phyloP scores from a whole-genome alignment of 2,888 invertebrate species.

The Drosophila limbata region DNA sequence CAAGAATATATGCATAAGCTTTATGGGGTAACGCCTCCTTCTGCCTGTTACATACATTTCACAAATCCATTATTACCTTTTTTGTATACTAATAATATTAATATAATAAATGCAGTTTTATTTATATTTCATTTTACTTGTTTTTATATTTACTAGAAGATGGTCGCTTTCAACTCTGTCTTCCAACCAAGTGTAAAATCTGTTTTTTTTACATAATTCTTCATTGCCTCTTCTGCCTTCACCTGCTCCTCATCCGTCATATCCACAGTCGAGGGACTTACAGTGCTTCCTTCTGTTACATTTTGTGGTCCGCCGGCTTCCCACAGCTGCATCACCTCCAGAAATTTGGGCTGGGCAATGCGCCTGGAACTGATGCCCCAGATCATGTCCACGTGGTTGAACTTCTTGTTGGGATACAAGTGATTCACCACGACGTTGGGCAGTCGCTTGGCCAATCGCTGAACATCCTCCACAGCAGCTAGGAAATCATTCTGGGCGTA shows the following conservation, averaged over 20 bases:
- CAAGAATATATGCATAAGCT: no score
- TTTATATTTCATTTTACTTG: no score
- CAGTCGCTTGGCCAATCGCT: slow-evolving; percentile 58
- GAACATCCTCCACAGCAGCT: slow-evolving; percentile 84
- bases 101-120: no score
- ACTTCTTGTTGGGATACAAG: slow-evolving; percentile 63
- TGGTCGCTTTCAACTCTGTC: no score
- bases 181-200: no score
- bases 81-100: no score
- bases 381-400: slow-evolving; percentile 77
- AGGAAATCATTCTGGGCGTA: slow-evolving; percentile 87
- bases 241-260: not conserved
- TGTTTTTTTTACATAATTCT: not conserved
- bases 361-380: slow-evolving; percentile 65
- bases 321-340: slow-evolving; percentile 51
- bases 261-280: not conserved
- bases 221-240: not conserved
- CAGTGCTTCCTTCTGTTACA: not conserved
- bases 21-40: no score
- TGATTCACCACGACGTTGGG: slow-evolving; percentile 72
- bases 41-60: no score
- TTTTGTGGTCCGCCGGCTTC: slow-evolving; percentile 26
- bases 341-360: slow-evolving; percentile 61
- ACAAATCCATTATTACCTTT: no score
- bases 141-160: no score